Evolutionary conservation across 2,888 invertebrate species (phyloP).

Genomic region (Nemotelus nigrinus): DNA sequence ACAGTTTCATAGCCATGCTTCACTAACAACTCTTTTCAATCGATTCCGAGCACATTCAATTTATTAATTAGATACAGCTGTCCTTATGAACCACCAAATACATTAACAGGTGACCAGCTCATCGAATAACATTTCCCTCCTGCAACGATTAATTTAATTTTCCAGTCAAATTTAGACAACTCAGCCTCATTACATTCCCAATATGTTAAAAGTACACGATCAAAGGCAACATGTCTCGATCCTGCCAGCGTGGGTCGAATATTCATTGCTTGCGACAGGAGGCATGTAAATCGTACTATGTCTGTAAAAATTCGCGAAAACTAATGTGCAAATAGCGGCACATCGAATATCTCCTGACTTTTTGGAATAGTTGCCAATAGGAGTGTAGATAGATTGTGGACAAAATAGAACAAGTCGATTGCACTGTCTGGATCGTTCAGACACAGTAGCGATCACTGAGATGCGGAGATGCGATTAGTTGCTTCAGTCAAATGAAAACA

Average conservation of each 20-base stretch:
- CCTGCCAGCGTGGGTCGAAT: constrained; percentile 9
- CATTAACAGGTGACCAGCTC: too few relatives aligned
- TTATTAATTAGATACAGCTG: too few relatives aligned
- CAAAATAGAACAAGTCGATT: background rate
- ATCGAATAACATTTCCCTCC: too few relatives aligned
- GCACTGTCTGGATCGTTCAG: constrained; percentile 22
- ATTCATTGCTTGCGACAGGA: background rate
- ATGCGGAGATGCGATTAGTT: background rate
- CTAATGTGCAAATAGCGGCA: constrained; percentile 38
- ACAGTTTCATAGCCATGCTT: too few relatives aligned
- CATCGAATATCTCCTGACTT: constrained; percentile 10
- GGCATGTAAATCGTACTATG: constrained; percentile 20
- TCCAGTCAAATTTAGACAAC: too few relatives aligned
- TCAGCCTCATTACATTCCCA: too few relatives aligned
- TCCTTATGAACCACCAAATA: too few relatives aligned
- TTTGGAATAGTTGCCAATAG: constrained; percentile 30
- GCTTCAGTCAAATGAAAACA: background rate
- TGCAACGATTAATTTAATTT: too few relatives aligned
- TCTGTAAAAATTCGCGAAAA: constrained; percentile 46
- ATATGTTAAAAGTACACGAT: constrained; percentile 1
- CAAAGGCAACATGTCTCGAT: background rate
- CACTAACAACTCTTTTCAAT: too few relatives aligned
- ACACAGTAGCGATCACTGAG: background rate
- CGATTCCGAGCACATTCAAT: too few relatives aligned
- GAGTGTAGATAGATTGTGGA: constrained; percentile 6